These are phyloP conservation scores for Opisthocomus hoazin DNA, from an alignment of 2,113 vertebrate genomes.

Conservation along the genomic window DNA sequence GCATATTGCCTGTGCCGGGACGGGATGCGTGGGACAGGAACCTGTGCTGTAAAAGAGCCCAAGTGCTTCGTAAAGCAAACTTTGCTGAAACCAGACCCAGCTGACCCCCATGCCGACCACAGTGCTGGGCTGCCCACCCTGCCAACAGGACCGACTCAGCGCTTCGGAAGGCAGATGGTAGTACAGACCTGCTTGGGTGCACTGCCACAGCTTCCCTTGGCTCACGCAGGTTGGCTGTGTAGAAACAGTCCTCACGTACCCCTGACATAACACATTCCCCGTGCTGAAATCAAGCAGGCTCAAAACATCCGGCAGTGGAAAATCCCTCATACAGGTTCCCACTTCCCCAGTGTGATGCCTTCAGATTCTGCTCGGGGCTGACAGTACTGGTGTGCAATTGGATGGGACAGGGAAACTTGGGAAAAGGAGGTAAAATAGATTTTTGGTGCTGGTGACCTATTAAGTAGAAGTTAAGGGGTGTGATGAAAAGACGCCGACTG, in stretches of 20 bases:
- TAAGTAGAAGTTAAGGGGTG: neutral
- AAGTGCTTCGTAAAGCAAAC: neutral
- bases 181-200: neutral
- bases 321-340: accelerated
- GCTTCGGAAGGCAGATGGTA: neutral
- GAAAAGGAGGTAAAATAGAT: neutral
- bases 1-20: neutral
- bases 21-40: neutral
- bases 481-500: neutral
- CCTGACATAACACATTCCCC: neutral
- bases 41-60: neutral
- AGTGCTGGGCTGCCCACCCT: neutral
- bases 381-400: neutral
- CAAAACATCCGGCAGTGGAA: neutral
- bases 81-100: neutral
- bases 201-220: neutral
- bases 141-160: neutral
- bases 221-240: neutral
- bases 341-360: neutral
- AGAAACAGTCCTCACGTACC: neutral
- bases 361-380: neutral
- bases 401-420: neutral
- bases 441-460: neutral
- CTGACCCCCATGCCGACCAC: accelerated
- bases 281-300: neutral